phyloP scores from a whole-genome alignment of 2,888 invertebrate species.

The Acholoe squamosa region DNA sequence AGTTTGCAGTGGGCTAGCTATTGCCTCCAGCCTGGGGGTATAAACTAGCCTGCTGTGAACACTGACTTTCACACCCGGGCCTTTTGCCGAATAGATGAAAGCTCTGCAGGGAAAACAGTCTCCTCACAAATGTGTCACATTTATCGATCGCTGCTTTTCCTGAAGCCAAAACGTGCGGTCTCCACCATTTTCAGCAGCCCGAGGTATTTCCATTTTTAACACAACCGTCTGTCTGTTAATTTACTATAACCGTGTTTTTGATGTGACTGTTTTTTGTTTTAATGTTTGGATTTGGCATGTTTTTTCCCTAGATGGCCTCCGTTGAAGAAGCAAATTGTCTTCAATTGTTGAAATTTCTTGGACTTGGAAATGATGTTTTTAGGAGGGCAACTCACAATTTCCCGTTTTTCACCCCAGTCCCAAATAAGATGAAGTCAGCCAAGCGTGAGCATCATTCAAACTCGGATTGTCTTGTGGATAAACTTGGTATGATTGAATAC shows the following conservation, averaged over 20 bases:
- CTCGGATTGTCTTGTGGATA: neutral
- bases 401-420: neutral
- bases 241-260: neutral
- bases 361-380: neutral
- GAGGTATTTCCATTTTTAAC: neutral
- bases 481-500: neutral
- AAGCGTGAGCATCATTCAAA: neutral
- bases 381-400: neutral
- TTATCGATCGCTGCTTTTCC: neutral
- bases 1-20: too few relatives aligned
- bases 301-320: neutral
- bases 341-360: slow-evolving; percentile 12
- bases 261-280: neutral
- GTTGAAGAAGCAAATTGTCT: neutral
- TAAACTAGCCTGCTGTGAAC: neutral
- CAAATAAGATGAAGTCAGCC: neutral
- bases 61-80: neutral
- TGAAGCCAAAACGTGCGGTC: slow-evolving; percentile 8
- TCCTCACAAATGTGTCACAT: neutral
- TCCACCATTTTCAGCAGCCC: neutral
- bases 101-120: neutral
- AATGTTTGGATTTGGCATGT: neutral
- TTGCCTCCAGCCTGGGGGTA: too few relatives aligned
- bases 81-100: slow-evolving; percentile 27
- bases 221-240: slow-evolving; percentile 1